phyloP scores from a whole-genome alignment of 1,140 invertebrate genomes.

The Leucophenga varia region DNA sequence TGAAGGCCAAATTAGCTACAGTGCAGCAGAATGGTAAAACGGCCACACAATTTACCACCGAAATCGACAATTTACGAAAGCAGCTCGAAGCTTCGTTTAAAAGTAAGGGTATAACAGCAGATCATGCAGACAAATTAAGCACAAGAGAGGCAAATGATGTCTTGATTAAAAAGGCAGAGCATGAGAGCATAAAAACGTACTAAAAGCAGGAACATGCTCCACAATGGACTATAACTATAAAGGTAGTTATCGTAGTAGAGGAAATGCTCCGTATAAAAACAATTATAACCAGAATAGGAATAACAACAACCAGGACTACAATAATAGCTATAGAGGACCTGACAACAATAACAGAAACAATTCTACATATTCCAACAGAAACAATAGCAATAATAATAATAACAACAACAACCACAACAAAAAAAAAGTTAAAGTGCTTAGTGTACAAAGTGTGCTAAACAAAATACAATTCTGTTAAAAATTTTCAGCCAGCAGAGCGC shows the following conservation, averaged over 20 bases:
- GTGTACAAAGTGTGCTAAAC: too few relatives aligned
- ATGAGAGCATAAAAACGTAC: slow-evolving; percentile 1
- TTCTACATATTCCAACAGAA: neutral
- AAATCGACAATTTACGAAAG: slow-evolving; percentile 7
- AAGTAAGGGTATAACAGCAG: slow-evolving; percentile 1
- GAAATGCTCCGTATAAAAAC: neutral
- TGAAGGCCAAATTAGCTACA: slow-evolving; percentile 10
- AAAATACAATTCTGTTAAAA: too few relatives aligned
- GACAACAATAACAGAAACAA: too few relatives aligned
- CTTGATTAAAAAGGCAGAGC: slow-evolving; percentile 3
- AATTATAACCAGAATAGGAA: neutral
- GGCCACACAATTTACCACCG: slow-evolving; percentile 5
- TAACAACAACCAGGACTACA: neutral
- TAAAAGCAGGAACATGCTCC: neutral
- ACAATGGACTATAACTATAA: neutral
- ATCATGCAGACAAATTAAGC: slow-evolving; percentile 10
- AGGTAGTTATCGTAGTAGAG: slow-evolving; percentile 4
- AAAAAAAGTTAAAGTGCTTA: too few relatives aligned
- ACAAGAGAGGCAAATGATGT: slow-evolving; percentile 6
- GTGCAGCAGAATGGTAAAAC: slow-evolving; percentile 9
- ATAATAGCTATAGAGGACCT: too few relatives aligned
- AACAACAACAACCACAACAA: neutral
- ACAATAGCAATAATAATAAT: slow-evolving; percentile 1
- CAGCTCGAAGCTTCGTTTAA: slow-evolving; percentile 4
- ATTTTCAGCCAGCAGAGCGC: too few relatives aligned